Base-by-base conservation (phyloP, 2,113 vertebrate species). In the Phrynosoma platyrhinos region DNA sequence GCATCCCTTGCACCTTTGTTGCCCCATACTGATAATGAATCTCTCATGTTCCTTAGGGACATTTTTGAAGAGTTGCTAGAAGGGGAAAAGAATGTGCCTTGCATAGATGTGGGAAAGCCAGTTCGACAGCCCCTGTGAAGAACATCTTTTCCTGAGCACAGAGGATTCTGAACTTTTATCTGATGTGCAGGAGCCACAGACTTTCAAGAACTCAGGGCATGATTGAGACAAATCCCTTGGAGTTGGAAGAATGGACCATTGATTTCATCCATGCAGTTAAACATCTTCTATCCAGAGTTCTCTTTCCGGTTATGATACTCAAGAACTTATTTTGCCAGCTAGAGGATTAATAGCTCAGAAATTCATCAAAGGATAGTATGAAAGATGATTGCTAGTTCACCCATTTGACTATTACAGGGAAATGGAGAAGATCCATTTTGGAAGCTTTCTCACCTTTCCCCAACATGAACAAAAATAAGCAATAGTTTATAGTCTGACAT, bases 51-150 rank as follows among this genome's bases (percentile, higher is more conserved):
- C 91, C 88, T 78, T 94, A 99, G 99, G 94, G 98, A 99, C 69
- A 97, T 99, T 93, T 99, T 99, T 55, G 98, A 99, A 92, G 98
- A 99, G 94, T 96, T 99, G 90, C 96, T 98, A 27, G 99, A 99
- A 95, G 97, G 97, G 83, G 98, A 99, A 95, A 98, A 96, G 93
- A 97, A 93, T 89, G 93, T 95, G 89, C 96, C 95, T 81, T 92
- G 90, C 92, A 52, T 87, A 88, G 97, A 98, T 89, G 85, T 89
- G 32, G 96, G 96, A 88, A 96, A 96, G 90, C 93, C 94, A 0
- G 83, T 95, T 90, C 95, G 96, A 71, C 96, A 95, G 85, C 91
- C 96, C 32, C 96, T 93, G 32, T 97, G 96, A 97, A 92, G 80
- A 87, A 83, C 86, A 58, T 88, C 83, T 91, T 88, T 92, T 92